Base-by-base conservation (phyloP, 1,140 invertebrate species). In the Wiebesia pumilae region DNA sequence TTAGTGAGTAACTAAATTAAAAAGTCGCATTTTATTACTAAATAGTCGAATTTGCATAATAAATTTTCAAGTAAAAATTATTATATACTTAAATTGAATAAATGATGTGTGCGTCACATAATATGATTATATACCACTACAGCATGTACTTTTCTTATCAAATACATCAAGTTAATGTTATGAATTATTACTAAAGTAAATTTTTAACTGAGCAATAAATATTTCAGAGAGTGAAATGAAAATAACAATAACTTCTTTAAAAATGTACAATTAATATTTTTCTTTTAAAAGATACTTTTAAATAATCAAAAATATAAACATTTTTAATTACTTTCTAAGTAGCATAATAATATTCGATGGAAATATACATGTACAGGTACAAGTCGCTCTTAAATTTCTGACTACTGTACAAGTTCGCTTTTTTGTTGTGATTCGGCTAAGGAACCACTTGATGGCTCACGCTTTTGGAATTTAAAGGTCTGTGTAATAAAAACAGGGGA, bases 111-210 rank as follows among this genome's bases (percentile, higher is more conserved):
- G 19, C 33, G 51, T 80, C 51, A 80, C 0, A 24, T 24, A 62
- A 30, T 80, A 24, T 35, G 0, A 62, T 80, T 78, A 47, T 24
- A 33, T 78, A 80, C 21, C 47, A 33, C 30, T 30, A 24, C 7
- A 78, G 1, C 40, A 30, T 75, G 16, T 58, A 33, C 6, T 24
- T 58, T 78, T 47, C 43, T 80, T 80, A 80, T 80, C 78, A 24
- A 6, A 80, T 80, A 30, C 0, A 30, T 35, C 16, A 33, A 33
- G n/a, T 79, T 62, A 3, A 80, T 38, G 21, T 58, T 80, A 65
- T 38, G 54, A 62, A 40, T 80, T 62, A 80, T 40, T 65, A 35
- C 33, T 38, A 62, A 80, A 80, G 65, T 80, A 80, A 65, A 79
- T 21, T 54, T 1, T 79, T 79, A 1, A 47, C n/a, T 4, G n/a